Evolutionary conservation across 2,888 invertebrate genomes (phyloP).

Genomic region (Hoplodrina blanda): DNA sequence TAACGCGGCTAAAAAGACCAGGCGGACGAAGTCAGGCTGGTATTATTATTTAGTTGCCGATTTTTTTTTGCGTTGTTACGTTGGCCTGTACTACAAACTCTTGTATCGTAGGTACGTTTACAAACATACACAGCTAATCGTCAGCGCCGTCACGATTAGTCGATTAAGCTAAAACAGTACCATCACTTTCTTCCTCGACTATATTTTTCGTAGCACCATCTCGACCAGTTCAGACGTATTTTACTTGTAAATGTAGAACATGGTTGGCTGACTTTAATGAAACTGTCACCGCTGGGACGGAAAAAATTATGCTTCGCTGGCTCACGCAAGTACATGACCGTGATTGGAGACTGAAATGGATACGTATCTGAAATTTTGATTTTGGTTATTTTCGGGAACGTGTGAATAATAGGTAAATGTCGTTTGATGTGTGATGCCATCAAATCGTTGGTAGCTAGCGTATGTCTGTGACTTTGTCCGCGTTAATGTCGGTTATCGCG

Average conservation of each 20-base stretch:
- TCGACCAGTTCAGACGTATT: constrained; percentile 56
- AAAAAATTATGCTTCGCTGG: constrained; percentile 61
- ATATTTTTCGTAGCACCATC: constrained; percentile 49
- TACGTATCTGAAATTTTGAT: constrained; percentile 34
- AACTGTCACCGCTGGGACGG: constrained; percentile 66
- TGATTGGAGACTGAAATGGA: constrained; percentile 48
- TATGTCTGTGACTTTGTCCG: too few species aligned
- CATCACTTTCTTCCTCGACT: constrained; percentile 10
- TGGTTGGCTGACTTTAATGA: constrained; percentile 66
- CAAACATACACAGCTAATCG: too few species aligned
- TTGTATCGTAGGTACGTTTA: too few species aligned
- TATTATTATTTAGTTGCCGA: too few species aligned
- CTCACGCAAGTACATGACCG: constrained; percentile 45
- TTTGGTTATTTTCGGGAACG: constrained; percentile 6
- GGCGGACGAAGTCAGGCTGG: too few species aligned
- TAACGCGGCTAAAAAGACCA: too few species aligned
- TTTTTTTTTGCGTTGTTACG: too few species aligned
- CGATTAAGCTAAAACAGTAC: constrained; percentile 1
- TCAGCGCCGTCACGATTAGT: too few species aligned
- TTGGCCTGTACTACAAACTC: too few species aligned
- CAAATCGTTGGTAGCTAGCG: too few species aligned
- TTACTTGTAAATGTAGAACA: constrained; percentile 66
- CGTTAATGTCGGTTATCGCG: too few species aligned
- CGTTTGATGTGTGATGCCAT: too few species aligned
- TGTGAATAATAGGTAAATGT: background rate